Conservation (phyloP, 1,140 invertebrate genomes). For the Lasioglossum albipes region DNA sequence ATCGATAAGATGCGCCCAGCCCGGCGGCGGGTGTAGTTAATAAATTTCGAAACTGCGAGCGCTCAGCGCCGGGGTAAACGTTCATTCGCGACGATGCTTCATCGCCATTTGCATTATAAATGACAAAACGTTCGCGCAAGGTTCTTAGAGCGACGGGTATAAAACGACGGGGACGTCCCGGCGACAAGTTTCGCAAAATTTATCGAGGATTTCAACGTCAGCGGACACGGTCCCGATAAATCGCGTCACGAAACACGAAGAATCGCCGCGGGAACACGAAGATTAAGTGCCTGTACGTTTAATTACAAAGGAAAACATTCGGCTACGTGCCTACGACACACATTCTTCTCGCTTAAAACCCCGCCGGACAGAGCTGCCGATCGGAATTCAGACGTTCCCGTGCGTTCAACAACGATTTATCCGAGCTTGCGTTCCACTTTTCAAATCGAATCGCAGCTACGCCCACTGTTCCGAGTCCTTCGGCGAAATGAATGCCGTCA, state of each 20-base stretch:
- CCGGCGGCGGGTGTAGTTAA: too few species aligned
- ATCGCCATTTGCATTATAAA: not conserved
- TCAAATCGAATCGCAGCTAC: not conserved
- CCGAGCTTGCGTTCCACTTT: not conserved
- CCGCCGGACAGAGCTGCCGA: not conserved
- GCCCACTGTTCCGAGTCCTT: not conserved
- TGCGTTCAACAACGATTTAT: not conserved
- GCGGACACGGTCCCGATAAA: not conserved
- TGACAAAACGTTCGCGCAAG: not conserved
- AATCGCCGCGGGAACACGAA: not conserved
- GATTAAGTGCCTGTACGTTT: not conserved
- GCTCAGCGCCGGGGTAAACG: not conserved
- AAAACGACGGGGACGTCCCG: too few species aligned
- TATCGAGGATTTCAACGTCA: slow-evolving; percentile 1
- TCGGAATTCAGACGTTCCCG: not conserved
- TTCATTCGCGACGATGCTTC: not conserved
- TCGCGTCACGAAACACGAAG: not conserved
- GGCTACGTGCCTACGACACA: not conserved
- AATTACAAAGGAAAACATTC: not conserved
- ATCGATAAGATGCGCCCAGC: too few species aligned
- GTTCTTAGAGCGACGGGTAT: not conserved
- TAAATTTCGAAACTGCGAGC: too few species aligned
- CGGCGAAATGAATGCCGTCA: not conserved
- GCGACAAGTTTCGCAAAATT: not conserved
- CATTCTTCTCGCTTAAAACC: not conserved